Evolutionary conservation across 1,140 invertebrate genomes (phyloP).

Genomic region (Bombyx mandarina): DNA sequence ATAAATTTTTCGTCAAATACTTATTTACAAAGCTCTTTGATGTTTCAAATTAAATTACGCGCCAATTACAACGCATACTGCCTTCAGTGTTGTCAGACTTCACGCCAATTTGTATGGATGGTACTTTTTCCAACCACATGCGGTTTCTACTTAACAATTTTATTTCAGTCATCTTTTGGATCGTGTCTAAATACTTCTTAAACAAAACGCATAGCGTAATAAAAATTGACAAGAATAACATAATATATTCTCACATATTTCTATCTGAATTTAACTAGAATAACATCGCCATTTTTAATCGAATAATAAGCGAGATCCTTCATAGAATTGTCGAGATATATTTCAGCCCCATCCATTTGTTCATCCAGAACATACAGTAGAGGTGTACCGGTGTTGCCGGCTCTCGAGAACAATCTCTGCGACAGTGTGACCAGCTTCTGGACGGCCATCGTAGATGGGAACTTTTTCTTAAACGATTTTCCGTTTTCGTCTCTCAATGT

Average conservation of each 20-base stretch:
- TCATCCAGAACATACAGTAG: conserved; percentile 68
- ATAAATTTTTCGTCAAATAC: conserved; percentile 39
- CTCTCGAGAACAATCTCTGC: conserved; percentile 76
- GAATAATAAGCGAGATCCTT: conserved; percentile 88
- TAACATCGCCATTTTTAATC: conserved; percentile 85
- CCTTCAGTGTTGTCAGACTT: too few relatives aligned
- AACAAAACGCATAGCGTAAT: too few relatives aligned
- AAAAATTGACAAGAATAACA: too few relatives aligned
- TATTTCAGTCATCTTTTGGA: too few relatives aligned
- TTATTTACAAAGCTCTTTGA: conserved; percentile 50
- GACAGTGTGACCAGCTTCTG: conserved; percentile 84
- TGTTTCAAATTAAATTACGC: conserved; percentile 27
- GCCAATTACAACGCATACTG: conserved; percentile 14
- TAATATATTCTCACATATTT: not conserved
- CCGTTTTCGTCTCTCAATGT: conserved; percentile 74
- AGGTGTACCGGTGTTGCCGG: conserved; percentile 46
- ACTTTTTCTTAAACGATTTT: conserved; percentile 76
- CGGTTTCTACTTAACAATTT: too few relatives aligned
- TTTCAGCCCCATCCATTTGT: conserved; percentile 75
- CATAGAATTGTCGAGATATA: conserved; percentile 84
- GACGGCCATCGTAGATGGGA: conserved; percentile 84
- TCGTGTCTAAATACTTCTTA: too few relatives aligned
- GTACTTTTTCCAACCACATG: too few relatives aligned
- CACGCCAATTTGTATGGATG: too few relatives aligned
- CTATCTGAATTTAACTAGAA: conserved; percentile 80